A percentile compares a stretch with the other conserved stretches of the same genome.
phyloP scores from a whole-genome alignment of 2,113 vertebrate genomes.

The Melanerpes aurifrons region DNA sequence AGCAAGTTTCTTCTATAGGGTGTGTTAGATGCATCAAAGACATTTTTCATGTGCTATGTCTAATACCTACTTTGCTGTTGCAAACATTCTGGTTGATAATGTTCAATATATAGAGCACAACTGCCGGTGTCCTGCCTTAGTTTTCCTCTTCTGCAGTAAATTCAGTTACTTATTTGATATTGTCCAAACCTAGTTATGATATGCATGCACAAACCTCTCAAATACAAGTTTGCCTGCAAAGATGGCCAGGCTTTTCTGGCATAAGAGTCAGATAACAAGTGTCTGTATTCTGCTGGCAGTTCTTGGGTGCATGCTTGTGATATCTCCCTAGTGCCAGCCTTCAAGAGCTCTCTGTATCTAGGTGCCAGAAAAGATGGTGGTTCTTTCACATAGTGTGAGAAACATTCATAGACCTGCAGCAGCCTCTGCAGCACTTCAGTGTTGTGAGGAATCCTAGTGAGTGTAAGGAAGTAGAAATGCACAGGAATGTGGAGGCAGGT shows the following conservation, averaged over 20 bases:
- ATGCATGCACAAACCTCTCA: background rate
- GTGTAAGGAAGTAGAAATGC: background rate
- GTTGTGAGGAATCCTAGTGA: background rate
- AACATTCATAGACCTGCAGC: background rate
- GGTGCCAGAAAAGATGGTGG: background rate
- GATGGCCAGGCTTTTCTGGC: background rate
- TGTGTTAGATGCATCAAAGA: background rate
- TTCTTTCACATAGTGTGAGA: background rate
- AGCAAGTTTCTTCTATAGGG: background rate
- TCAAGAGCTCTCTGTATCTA: background rate
- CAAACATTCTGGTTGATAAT: background rate
- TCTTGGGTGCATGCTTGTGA: background rate
- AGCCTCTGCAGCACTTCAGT: background rate
- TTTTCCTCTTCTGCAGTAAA: background rate
- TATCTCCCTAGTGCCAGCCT: background rate
- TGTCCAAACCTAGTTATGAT: background rate
- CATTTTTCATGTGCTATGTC: background rate
- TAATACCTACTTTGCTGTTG: background rate
- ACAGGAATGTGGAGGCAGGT: too few relatives aligned
- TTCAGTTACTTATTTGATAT: background rate
- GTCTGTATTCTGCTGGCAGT: background rate
- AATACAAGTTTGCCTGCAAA: background rate
- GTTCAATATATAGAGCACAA: background rate
- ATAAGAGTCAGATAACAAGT: background rate
- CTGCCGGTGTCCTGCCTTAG: background rate